Percentiles rank a stretch among this genome's conserved stretches.
Conservation (phyloP, 1,140 invertebrate species). For the Hylaeus anthracinus region DNA sequence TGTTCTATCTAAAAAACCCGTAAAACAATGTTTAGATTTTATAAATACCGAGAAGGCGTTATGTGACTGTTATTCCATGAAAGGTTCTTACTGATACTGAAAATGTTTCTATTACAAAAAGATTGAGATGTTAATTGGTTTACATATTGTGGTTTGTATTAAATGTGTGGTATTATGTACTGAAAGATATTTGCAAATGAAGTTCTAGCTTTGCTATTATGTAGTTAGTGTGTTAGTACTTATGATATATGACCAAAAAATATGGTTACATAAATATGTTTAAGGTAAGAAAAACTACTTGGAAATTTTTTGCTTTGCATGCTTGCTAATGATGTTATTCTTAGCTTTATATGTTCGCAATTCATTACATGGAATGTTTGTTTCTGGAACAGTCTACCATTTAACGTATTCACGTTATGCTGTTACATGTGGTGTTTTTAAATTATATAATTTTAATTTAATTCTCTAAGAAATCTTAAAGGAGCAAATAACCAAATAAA, state of each 20-base stretch:
- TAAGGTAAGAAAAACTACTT: constrained; percentile 52
- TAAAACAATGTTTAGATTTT: neutral
- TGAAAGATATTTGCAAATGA: constrained; percentile 3
- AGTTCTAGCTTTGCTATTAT: constrained; percentile 17
- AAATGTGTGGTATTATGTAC: constrained; percentile 7
- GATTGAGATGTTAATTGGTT: constrained; percentile 14
- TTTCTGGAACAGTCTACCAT: constrained; percentile 32
- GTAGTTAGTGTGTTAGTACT: constrained; percentile 18
- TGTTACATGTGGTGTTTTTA: constrained; percentile 14
- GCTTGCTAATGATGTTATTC: constrained; percentile 15
- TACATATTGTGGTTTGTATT: constrained; percentile 35
- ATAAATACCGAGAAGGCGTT: constrained; percentile 25
- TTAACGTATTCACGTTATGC: neutral
- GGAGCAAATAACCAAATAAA: constrained; percentile 4
- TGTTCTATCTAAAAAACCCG: constrained; percentile 12
- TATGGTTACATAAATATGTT: constrained; percentile 26
- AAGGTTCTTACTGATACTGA: constrained; percentile 72
- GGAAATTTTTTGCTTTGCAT: constrained; percentile 50
- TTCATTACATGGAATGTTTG: constrained; percentile 34
- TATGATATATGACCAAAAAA: constrained; percentile 16
- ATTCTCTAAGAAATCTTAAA: constrained; percentile 13
- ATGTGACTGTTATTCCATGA: constrained; percentile 34
- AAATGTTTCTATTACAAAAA: constrained; percentile 63
- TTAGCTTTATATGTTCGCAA: constrained; percentile 43
- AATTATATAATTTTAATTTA: neutral